These are phyloP conservation scores for Ceratosolen solmsi DNA, from an alignment of 1,140 invertebrate genomes.

Conservation along the genomic window DNA sequence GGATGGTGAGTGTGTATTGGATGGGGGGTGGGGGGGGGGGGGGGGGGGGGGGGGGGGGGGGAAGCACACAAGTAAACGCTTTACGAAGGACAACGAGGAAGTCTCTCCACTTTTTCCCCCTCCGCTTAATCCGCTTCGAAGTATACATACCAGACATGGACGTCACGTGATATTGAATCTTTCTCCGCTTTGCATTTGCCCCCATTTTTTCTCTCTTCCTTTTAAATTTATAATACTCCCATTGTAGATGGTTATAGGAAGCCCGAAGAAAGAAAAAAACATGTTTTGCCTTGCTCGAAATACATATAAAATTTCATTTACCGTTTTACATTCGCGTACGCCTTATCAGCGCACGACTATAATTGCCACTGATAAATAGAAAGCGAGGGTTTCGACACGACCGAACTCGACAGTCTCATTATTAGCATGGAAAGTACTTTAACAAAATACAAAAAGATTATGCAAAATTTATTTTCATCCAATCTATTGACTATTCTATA, in stretches of 20 bases:
- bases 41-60: too few species aligned
- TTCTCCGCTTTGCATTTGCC: not conserved
- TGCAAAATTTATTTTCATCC: too few species aligned
- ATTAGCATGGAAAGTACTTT: too few species aligned
- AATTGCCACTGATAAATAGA: not conserved
- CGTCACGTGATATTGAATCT: constrained; percentile 34
- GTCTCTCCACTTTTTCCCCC: not conserved
- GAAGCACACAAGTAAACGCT: not conserved
- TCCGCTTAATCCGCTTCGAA: constrained; percentile 13
- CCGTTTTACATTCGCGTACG: not conserved
- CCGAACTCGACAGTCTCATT: too few species aligned
- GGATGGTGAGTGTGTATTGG: too few species aligned
- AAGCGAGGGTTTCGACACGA: too few species aligned
- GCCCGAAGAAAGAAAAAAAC: not conserved
- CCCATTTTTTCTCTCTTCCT: not conserved
- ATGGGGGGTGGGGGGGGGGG: too few species aligned
- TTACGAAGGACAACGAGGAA: constrained; percentile 29
- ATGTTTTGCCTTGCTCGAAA: not conserved
- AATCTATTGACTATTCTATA: too few species aligned
- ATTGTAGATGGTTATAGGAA: not conserved
- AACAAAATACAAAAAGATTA: too few species aligned
- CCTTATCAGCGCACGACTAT: not conserved
- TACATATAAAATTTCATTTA: not conserved
- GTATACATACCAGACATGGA: constrained; percentile 23
- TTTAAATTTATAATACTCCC: not conserved